These are phyloP conservation scores for Vidua chalybeata DNA, from an alignment of 2,113 vertebrate species.

Conservation along the genomic window DNA sequence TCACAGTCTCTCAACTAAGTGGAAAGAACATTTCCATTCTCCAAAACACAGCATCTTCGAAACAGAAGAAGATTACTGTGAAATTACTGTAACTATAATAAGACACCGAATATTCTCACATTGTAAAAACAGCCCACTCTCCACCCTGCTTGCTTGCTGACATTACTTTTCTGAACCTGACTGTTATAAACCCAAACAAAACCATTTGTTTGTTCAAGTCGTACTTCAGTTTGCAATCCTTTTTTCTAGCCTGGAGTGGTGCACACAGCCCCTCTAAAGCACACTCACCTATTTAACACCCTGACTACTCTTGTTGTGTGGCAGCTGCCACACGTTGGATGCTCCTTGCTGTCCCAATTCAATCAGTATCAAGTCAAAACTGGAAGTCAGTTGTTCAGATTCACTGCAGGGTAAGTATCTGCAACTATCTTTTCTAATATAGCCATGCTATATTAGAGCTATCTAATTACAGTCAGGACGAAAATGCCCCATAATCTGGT, in stretches of 20 bases:
- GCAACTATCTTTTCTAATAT: neutral
- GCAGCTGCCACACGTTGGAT: fast-evolving
- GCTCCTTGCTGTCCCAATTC: neutral
- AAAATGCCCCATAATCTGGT: neutral
- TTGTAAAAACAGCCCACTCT: neutral
- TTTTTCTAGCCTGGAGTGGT: neutral
- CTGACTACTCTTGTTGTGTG: neutral
- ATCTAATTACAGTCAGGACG: neutral
- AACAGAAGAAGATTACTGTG: neutral
- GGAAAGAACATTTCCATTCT: neutral
- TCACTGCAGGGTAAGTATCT: neutral
- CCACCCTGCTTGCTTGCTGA: neutral
- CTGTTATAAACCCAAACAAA: neutral
- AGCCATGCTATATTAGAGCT: neutral
- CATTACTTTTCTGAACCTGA: neutral
- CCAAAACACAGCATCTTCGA: neutral
- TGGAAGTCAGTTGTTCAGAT: neutral
- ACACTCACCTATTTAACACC: neutral
- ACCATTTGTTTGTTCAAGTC: neutral
- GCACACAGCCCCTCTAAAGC: neutral
- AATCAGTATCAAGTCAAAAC: neutral
- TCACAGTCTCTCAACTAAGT: neutral
- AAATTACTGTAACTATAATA: neutral
- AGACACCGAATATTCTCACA: neutral
- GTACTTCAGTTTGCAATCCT: neutral